Base-by-base conservation (phyloP, 2,888 invertebrate species). In the Archaeoteleia sp. region DNA sequence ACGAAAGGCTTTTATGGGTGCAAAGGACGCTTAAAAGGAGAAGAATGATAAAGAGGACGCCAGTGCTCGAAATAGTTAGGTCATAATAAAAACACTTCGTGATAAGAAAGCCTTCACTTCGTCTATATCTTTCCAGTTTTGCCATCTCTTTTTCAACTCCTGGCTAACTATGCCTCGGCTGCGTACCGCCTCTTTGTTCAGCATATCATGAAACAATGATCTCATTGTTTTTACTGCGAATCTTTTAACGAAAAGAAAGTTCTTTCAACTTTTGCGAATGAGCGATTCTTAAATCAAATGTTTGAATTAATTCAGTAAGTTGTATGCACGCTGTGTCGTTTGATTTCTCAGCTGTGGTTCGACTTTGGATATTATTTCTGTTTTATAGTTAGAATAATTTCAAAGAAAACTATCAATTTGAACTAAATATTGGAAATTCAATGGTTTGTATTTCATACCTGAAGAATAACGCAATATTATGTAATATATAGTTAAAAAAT, bases 11-110 rank as follows among this genome's bases (percentile, higher is more conserved):
- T 49, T 55, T 45, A 35, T 34, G 39, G 25, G 57, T 34, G 60
- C 40, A 55, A 45, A 61, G 42, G 40, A 53, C 27, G 35, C n/a
- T 55, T 37, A 35, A 37, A 45, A 46, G 13, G 35, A 46, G 20
- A 20, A 29, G 53, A 53, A 62, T 48, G 67, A 45, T 34, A 48
- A 49, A 63, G 53, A 43, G 46, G 17, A 58, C 53, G 35, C 9
- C 39, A 32, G 27, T 42, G 43, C 25, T 67, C 51, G 51, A 53
- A 57, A 62, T 39, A 39, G 67, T 67, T 67, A 45, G 67, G 57
- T 53, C 48, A 57, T 57, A 57, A 62, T 53, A 63, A 67, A 67
- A 67, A 67, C 58, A 61, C 48, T 62, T 51, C 17, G 53, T 29
- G 67, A 63, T 63, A 67, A 63, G 62, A 34, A 30, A 45, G 39